Base-by-base conservation (phyloP, 2,113 vertebrate species). In the Coregonus clupeaformis region DNA sequence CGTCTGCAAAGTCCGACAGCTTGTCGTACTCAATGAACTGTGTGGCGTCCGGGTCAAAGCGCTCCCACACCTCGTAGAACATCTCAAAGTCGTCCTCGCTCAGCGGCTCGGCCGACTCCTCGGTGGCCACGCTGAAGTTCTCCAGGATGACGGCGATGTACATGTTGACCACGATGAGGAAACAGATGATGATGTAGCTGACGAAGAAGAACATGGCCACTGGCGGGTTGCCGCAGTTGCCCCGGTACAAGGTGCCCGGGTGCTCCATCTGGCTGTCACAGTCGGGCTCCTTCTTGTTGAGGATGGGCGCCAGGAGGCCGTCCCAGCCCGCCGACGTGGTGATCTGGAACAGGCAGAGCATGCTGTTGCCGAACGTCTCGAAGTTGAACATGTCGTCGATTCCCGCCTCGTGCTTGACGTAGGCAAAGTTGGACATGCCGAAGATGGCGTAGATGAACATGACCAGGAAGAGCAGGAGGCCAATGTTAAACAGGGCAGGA, bases 381-480 rank as follows among this genome's bases (percentile, higher is more conserved):
- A 98, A 98, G 77, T 98, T 99, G 87, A 98, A 99, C 95, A 99
- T 95, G 90, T 99, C 97, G 9, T 99, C 95, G 1, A 99, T 97
- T 0, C 96, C 97, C 1, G 88, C 89, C 79, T 98, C 96, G 0
- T 85, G 93, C 78, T 96, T 97, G 27, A 99, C 96, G 1, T 97
- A 99, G 87, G 96, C 96, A 49, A 99, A 99, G 89, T 97, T 98
- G 85, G 96, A 99, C 97, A 99, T 99, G 82, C 94, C 97, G 55
- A 99, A 99, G 83, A 98, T 98, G 42, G 97, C 96, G 0, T 97
- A 98, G 91, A 98, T 98, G 89, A 98, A 98, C 97, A 98, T 98
- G 85, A 98, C 96, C 36, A 98, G 89, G 88, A 98, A 98, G 13
- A 98, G 95, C 52, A 98, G 93, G 72, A 98, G 96, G 11, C 97